Evolutionary conservation across 1,140 invertebrate species (phyloP).

Genomic region (Tetranychus cinnabarinus): DNA sequence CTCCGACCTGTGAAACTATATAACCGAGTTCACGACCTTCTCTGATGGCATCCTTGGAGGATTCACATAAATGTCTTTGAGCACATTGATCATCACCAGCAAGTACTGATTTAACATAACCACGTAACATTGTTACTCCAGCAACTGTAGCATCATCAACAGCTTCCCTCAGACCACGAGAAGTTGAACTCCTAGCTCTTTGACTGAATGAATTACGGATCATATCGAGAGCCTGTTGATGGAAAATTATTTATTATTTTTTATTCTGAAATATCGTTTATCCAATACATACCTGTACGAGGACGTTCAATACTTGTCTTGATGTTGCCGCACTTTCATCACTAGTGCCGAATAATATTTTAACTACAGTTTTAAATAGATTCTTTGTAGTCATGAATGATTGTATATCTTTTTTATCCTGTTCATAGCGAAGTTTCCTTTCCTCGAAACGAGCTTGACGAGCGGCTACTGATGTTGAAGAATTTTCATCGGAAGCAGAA

Average conservation of each 20-base stretch:
- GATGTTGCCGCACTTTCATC: slow-evolving; percentile 16
- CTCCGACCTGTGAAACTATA: slow-evolving; percentile 72
- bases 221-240: background rate
- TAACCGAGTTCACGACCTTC: slow-evolving; percentile 51
- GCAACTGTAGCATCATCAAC: slow-evolving; percentile 15
- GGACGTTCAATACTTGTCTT: slow-evolving; percentile 14
- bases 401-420: slow-evolving; percentile 13
- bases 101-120: slow-evolving; percentile 55
- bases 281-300: slow-evolving; percentile 9
- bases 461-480: background rate
- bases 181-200: background rate
- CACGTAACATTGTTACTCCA: slow-evolving; percentile 24
- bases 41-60: slow-evolving; percentile 56
- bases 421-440: slow-evolving; percentile 2
- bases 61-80: slow-evolving; percentile 60
- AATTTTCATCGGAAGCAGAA: background rate
- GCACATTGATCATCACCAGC: slow-evolving; percentile 46
- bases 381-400: slow-evolving; percentile 16
- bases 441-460: slow-evolving; percentile 1
- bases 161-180: slow-evolving; percentile 8
- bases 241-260: background rate
- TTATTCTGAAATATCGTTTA: no score
- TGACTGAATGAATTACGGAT: background rate
- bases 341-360: slow-evolving; percentile 15
- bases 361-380: slow-evolving; percentile 14